Percentiles rank a stretch among this genome's conserved stretches.
phyloP scores from a whole-genome alignment of 2,113 vertebrate genomes.

The Cyprinodon variegatus region DNA sequence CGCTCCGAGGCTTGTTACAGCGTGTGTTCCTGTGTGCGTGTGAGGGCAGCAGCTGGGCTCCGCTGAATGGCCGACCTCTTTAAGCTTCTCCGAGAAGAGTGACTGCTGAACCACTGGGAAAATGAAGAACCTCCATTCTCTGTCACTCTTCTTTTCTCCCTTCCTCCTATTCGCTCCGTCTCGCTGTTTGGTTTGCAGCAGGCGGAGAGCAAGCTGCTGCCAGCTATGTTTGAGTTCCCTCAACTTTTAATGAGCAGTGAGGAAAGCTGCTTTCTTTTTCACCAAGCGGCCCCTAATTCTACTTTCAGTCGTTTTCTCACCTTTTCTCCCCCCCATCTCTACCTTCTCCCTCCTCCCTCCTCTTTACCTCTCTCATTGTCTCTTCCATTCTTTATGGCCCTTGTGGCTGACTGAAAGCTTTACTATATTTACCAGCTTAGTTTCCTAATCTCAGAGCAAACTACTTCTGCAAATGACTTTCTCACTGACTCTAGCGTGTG shows the following conservation, averaged over 20 bases:
- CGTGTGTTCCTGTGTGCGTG: slow-evolving; percentile 9
- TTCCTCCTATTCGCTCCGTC: slow-evolving; percentile 39
- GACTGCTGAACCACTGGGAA: slow-evolving; percentile 72
- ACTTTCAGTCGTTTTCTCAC: background rate
- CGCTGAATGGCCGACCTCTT: slow-evolving; percentile 51
- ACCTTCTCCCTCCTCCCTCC: background rate
- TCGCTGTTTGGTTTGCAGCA: slow-evolving; percentile 69
- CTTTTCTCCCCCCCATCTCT: background rate
- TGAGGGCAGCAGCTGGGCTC: slow-evolving; percentile 62
- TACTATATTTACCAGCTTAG: slow-evolving; percentile 69
- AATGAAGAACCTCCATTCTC: slow-evolving; percentile 66
- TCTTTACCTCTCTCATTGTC: slow-evolving; percentile 4
- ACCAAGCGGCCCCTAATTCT: slow-evolving; percentile 50
- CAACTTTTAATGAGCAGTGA: slow-evolving; percentile 73
- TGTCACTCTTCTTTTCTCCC: slow-evolving; percentile 60
- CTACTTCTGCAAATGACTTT: slow-evolving; percentile 74
- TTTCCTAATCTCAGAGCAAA: slow-evolving; percentile 73
- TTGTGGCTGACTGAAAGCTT: slow-evolving; percentile 56
- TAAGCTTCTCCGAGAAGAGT: slow-evolving; percentile 61
- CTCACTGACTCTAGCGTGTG: slow-evolving; percentile 48
- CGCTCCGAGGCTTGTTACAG: background rate
- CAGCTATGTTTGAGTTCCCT: slow-evolving; percentile 74
- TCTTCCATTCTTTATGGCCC: slow-evolving; percentile 23
- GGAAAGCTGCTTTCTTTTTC: slow-evolving; percentile 46
- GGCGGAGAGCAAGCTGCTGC: slow-evolving; percentile 71